Conservation (phyloP, 1,140 invertebrate species). For the Cydia fagiglandana region DNA sequence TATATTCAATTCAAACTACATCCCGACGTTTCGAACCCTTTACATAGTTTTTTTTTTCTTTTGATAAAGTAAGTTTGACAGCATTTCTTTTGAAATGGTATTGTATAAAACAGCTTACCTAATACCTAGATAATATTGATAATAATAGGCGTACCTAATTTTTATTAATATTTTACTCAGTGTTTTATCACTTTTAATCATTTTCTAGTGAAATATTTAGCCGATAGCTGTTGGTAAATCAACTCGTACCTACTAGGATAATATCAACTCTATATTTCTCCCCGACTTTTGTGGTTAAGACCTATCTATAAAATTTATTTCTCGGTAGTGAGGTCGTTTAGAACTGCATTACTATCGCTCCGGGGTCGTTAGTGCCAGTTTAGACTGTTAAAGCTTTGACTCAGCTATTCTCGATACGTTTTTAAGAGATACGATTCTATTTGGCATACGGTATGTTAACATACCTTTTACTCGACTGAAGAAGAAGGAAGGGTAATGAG, state of each 20-base stretch:
- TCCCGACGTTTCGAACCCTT: no score
- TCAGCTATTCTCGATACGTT: slow-evolving; percentile 38
- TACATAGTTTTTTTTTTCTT: no score
- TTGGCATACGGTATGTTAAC: neutral
- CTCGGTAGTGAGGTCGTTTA: slow-evolving; percentile 52
- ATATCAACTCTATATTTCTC: slow-evolving; percentile 4
- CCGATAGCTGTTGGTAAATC: neutral
- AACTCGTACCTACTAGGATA: neutral
- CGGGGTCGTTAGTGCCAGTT: slow-evolving; percentile 55
- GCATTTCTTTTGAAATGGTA: no score
- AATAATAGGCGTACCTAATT: no score
- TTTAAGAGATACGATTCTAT: neutral
- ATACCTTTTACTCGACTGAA: neutral
- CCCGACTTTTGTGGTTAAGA: slow-evolving; percentile 6
- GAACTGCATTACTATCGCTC: slow-evolving; percentile 59
- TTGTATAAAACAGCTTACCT: no score
- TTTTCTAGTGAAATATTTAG: neutral
- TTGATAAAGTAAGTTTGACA: no score
- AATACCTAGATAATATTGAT: no score
- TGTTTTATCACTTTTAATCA: slow-evolving; percentile 32
- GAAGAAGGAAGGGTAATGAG: neutral
- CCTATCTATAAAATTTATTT: slow-evolving; percentile 43
- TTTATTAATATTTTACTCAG: no score
- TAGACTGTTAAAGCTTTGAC: slow-evolving; percentile 49
- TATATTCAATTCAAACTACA: no score